phyloP scores from a whole-genome alignment of 2,113 vertebrate genomes.

The Lycaon pictus region DNA sequence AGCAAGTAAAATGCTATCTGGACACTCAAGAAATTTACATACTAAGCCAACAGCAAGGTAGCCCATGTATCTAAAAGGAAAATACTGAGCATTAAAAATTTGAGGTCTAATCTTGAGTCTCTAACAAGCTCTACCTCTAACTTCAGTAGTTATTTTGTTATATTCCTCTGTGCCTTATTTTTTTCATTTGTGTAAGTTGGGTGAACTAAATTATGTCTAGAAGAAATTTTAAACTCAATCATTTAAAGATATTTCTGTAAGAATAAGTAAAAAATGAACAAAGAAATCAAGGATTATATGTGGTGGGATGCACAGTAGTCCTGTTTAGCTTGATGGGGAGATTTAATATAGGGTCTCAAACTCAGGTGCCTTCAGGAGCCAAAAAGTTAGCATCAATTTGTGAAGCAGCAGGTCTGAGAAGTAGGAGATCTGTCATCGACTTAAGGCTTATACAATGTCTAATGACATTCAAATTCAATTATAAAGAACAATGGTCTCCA shows the following conservation, averaged over 20 bases:
- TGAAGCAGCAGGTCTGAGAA: not conserved
- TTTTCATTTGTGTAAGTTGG: not conserved
- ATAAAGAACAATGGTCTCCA: not conserved
- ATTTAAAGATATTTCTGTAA: slow-evolving; percentile 1
- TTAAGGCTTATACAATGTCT: not conserved
- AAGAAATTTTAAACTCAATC: not conserved
- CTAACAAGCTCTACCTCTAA: not conserved
- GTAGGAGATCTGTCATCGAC: not conserved
- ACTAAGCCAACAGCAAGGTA: not conserved
- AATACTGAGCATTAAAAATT: not conserved
- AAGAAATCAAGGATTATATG: not conserved
- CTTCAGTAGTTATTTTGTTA: not conserved
- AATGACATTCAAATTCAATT: slow-evolving; percentile 16
- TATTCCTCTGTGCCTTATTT: not conserved
- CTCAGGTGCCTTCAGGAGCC: not conserved
- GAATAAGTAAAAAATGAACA: not conserved
- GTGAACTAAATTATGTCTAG: not conserved
- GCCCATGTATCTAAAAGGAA: not conserved
- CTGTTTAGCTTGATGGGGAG: not conserved
- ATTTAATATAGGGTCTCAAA: not conserved
- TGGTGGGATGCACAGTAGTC: not conserved
- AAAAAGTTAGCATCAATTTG: not conserved
- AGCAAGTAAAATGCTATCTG: not conserved
- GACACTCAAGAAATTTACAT: not conserved
- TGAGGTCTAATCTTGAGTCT: not conserved